phyloP scores from a whole-genome alignment of 2,797 vertebrate genomes.

The Typhlichthys eigenmanni region DNA sequence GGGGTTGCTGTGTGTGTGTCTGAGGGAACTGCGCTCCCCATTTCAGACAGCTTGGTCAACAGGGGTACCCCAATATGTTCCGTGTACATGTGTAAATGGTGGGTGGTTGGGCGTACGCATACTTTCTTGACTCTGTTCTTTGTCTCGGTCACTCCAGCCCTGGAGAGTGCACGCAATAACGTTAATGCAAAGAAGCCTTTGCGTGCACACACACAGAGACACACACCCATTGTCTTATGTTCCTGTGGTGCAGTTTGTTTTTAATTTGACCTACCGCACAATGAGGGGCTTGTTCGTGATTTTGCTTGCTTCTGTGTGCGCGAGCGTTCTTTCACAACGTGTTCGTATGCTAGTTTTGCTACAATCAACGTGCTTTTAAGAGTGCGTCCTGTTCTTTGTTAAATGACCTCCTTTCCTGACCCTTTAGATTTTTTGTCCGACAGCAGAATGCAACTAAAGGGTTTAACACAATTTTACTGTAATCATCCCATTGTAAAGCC shows the following conservation, averaged over 20 bases:
- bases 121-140: conserved; percentile 26
- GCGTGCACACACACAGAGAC: neutral
- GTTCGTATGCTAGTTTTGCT: neutral
- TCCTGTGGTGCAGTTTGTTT: conserved; percentile 34
- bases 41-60: conserved; percentile 28
- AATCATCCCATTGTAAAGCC: too few relatives aligned
- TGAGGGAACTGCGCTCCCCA: conserved; percentile 1
- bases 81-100: conserved; percentile 5
- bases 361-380: neutral
- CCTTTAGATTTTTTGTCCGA: neutral
- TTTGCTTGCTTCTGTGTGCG: conserved; percentile 3
- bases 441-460: conserved; percentile 27
- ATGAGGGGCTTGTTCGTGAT: conserved; percentile 7
- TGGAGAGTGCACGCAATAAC: neutral
- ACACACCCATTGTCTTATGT: conserved; percentile 23
- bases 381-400: neutral
- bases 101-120: conserved; percentile 14
- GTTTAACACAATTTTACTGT: neutral
- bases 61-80: conserved; percentile 18
- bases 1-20: neutral
- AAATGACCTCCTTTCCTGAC: neutral
- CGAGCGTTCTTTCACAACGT: neutral
- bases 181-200: neutral
- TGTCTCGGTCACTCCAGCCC: conserved; percentile 16
- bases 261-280: conserved; percentile 38